These are phyloP conservation scores for Lerema accius DNA, from an alignment of 1,140 invertebrate species.

Conservation along the genomic window DNA sequence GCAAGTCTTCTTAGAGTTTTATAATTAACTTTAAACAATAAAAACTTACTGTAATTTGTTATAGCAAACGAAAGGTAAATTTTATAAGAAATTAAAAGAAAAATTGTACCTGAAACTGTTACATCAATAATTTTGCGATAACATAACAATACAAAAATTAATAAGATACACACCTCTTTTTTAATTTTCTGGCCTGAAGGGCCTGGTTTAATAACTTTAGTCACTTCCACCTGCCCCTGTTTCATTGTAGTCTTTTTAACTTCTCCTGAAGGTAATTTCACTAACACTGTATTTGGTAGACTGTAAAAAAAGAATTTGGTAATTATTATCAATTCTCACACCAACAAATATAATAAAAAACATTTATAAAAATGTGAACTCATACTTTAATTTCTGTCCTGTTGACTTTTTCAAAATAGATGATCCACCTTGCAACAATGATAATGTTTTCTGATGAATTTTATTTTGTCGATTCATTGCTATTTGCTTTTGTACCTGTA, in stretches of 20 bases:
- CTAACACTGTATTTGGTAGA: conserved; percentile 84
- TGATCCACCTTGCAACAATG: conserved; percentile 86
- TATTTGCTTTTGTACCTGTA: conserved; percentile 87
- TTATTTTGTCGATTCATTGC: conserved; percentile 87
- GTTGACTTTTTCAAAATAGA: conserved; percentile 80
- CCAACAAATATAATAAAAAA: too few relatives aligned
- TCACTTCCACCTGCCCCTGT: conserved; percentile 69
- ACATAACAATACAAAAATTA: too few relatives aligned
- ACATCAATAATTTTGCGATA: too few relatives aligned
- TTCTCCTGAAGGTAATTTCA: conserved; percentile 85
- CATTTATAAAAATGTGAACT: conserved; percentile 23
- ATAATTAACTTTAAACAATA: too few relatives aligned
- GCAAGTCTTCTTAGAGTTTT: background rate
- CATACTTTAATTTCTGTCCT: conserved; percentile 78
- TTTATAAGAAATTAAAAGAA: too few relatives aligned
- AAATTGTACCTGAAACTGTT: too few relatives aligned
- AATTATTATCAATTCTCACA: too few relatives aligned
- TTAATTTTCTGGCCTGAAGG: conserved; percentile 76
- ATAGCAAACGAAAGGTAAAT: too few relatives aligned
- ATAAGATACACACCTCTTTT: conserved; percentile 57
- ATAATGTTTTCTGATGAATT: conserved; percentile 86
- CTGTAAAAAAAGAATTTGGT: too few relatives aligned
- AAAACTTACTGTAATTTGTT: too few relatives aligned
- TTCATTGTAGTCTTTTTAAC: conserved; percentile 77
- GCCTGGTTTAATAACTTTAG: conserved; percentile 67